A percentile compares a stretch with the other conserved stretches of the same genome.
phyloP scores from a whole-genome alignment of 2,113 vertebrate genomes.

The Pachycephala philippinensis region DNA sequence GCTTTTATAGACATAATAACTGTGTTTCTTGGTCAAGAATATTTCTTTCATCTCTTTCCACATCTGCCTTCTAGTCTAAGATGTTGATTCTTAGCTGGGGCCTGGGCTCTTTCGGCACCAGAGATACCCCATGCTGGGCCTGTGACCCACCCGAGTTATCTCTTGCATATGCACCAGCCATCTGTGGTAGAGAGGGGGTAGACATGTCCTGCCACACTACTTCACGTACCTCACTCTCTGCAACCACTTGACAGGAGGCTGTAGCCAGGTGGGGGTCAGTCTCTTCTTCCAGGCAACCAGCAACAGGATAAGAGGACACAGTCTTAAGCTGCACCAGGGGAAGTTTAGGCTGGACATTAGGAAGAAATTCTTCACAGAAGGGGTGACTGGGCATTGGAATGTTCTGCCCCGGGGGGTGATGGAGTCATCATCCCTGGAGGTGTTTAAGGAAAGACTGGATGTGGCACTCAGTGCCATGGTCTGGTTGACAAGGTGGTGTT shows the following conservation, averaged over 20 bases:
- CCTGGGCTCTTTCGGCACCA: too few species aligned
- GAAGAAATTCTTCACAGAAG: not conserved
- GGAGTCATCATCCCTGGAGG: not conserved
- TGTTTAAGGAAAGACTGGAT: not conserved
- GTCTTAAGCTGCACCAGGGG: not conserved
- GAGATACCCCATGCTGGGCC: too few species aligned
- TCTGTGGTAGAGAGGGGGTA: too few species aligned
- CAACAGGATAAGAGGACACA: not conserved
- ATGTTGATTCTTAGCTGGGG: too few species aligned
- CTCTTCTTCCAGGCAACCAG: not conserved
- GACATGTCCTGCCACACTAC: too few species aligned
- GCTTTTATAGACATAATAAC: too few species aligned
- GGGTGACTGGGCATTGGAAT: not conserved
- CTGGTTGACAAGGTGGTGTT: not conserved
- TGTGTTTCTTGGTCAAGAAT: too few species aligned
- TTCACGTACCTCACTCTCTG: not conserved
- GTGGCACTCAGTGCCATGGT: not conserved
- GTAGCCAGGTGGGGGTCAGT: accelerated
- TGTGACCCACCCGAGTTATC: too few species aligned
- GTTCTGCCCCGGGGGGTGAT: not conserved
- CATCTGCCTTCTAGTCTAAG: too few species aligned
- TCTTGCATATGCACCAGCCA: too few species aligned
- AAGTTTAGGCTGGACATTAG: not conserved
- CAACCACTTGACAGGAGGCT: not conserved
- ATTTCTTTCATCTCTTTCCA: too few species aligned